phyloP scores from a whole-genome alignment of 2,113 vertebrate genomes.

The Pachyramphus minor region DNA sequence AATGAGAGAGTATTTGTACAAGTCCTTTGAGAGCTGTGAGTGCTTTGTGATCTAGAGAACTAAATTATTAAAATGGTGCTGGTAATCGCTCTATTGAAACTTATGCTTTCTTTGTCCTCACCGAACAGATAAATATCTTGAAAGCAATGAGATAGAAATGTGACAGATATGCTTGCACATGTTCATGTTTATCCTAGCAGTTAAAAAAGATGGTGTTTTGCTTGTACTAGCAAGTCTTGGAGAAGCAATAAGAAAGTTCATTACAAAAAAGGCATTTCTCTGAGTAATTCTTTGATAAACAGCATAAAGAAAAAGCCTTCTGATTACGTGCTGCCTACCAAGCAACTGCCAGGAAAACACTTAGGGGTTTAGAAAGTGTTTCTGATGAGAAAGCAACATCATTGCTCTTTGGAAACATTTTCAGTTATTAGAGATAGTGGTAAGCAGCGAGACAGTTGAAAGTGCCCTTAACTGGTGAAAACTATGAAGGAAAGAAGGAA shows the following conservation, averaged over 20 bases:
- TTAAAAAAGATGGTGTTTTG: not conserved
- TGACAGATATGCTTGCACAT: not conserved
- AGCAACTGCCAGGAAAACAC: not conserved
- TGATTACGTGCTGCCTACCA: not conserved
- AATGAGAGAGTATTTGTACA: not conserved
- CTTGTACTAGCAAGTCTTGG: not conserved
- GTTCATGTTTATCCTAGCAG: conserved; percentile 2
- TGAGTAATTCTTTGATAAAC: not conserved
- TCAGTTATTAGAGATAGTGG: not conserved
- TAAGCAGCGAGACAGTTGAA: not conserved
- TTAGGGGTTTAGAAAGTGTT: not conserved
- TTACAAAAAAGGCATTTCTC: not conserved
- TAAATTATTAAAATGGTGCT: conserved; percentile 16
- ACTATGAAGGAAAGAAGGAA: not conserved
- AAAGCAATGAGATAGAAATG: not conserved
- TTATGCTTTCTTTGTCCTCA: not conserved
- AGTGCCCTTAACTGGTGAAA: not conserved
- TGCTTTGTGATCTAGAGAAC: not conserved
- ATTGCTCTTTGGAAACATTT: not conserved
- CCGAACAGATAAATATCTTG: not conserved
- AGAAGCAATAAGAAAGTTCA: not conserved
- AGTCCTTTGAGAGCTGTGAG: not conserved
- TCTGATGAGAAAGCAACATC: not conserved
- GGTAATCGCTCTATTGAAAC: not conserved
- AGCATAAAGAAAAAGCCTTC: not conserved